Evolutionary conservation across 2,113 vertebrate genomes (phyloP), one percentile per base, ranked within the genome.

Genomic region (Gasterosteus nipponicus): DNA sequence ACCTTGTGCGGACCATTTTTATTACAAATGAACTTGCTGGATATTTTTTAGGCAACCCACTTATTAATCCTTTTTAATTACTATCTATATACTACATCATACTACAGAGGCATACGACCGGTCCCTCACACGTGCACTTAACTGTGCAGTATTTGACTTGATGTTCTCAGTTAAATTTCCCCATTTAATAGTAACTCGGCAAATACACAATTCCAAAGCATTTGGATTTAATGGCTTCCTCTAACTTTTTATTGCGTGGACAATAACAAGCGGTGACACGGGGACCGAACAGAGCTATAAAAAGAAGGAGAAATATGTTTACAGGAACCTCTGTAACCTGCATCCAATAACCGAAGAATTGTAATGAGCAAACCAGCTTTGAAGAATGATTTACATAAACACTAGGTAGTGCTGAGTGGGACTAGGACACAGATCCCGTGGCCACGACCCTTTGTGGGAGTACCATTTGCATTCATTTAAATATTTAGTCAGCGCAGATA

Each of bases 381-480:
- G 33, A 80, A 53, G 71, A 73, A 51, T 47, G 3, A 84, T 92
- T 92, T 92, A 81, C 90, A 90, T 93, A 90, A 92, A 90, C 73
- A 87, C 78, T 63, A 82, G 46, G 73, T 84, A 83, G 82, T 67
- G 56, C 31, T 72, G 86, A 86, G 80, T 78, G 85, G 80, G 80
- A 84, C 76, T 70, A 54, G 82, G 61, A 77, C 73, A 75, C 73
- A 57, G 67, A 88, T 74, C 59, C 70, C 66, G 81, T 77, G 22
- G 53, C 84, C 76, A 66, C 76, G 75, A 80, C 77, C 82, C 83
- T 89, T 78, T 71, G 86, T 91, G 77, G 84, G 88, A 85, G 87
- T 75, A 8, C 26, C 61, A 91, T 91, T 92, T 93, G 83, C 86
- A 92, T 91, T 83, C 6, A 90, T 92, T 88, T 89, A 64, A 91